These are phyloP conservation scores for Coilia nasus DNA, from an alignment of 2,797 vertebrate species.

Conservation along the genomic window DNA sequence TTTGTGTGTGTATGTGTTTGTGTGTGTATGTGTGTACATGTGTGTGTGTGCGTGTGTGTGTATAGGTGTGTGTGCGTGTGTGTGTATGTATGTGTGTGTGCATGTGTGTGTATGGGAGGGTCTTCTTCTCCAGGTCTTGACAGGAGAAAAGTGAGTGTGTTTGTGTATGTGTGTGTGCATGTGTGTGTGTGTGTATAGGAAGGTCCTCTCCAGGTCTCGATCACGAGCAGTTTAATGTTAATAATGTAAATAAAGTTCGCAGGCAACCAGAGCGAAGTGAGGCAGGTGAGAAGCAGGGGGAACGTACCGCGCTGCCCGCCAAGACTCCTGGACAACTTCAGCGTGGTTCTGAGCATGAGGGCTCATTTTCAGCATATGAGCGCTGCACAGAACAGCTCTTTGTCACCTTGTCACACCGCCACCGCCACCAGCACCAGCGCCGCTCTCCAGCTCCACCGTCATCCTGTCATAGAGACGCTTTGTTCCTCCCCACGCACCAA, in stretches of 20 bases:
- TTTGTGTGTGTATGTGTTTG: no score
- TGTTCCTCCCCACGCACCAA: conserved; percentile 52
- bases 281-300: conserved; percentile 47
- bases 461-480: conserved; percentile 53
- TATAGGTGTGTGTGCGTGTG: no score
- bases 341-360: no score
- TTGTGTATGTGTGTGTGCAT: no score
- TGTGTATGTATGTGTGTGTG: no score
- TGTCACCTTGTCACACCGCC: conserved; percentile 49
- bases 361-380: conserved; percentile 43
- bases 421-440: conserved; percentile 39
- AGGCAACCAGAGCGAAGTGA: conserved; percentile 36
- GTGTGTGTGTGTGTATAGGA: no score
- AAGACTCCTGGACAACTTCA: conserved; percentile 42
- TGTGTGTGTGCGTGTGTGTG: no score
- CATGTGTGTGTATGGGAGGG: no score
- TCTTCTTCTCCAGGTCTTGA: not conserved
- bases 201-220: not conserved
- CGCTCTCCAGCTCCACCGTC: conserved; percentile 48
- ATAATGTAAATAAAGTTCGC: no score
- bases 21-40: no score
- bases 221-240: conserved; percentile 40
- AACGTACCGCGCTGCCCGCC: conserved; percentile 34
- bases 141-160: no score
- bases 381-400: conserved; percentile 45